Percentiles rank a stretch among this genome's conserved stretches.
These are phyloP conservation scores for Copidosoma floridanum DNA, from an alignment of 1,140 invertebrate species.

Conservation along the genomic window DNA sequence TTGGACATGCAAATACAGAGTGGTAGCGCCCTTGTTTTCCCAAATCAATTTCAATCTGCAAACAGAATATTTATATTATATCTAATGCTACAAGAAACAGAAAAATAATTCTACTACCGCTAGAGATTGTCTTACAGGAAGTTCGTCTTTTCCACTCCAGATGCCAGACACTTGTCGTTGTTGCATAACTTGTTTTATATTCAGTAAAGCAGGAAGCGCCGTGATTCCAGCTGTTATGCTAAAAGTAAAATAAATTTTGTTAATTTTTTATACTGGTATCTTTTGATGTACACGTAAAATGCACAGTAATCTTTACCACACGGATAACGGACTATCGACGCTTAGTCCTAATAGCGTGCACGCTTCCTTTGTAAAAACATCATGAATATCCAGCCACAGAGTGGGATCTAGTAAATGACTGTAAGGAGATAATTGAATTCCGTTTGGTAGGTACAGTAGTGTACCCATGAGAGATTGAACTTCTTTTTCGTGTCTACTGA, in stretches of 20 bases:
- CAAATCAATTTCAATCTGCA: slow-evolving; percentile 87
- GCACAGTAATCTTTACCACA: slow-evolving; percentile 57
- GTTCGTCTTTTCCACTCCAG: slow-evolving; percentile 93
- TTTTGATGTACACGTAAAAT: no score
- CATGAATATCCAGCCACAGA: slow-evolving; percentile 75
- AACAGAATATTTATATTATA: no score
- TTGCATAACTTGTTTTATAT: slow-evolving; percentile 94
- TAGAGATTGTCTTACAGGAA: slow-evolving; percentile 92
- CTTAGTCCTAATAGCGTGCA: slow-evolving; percentile 87
- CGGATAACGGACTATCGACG: slow-evolving; percentile 78
- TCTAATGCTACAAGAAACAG: no score
- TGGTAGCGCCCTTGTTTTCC: slow-evolving; percentile 88
- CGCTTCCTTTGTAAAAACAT: slow-evolving; percentile 90
- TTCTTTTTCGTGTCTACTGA: slow-evolving; percentile 78
- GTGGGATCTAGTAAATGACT: slow-evolving; percentile 73
- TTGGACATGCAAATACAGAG: slow-evolving; percentile 98
- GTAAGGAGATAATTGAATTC: slow-evolving; percentile 80
- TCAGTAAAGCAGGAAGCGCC: slow-evolving; percentile 89
- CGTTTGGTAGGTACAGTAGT: slow-evolving; percentile 77
- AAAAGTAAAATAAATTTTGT: slow-evolving; percentile 6
- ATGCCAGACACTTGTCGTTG: slow-evolving; percentile 91
- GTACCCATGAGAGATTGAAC: slow-evolving; percentile 88
- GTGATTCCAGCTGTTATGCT: slow-evolving; percentile 90
- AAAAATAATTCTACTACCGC: no score
- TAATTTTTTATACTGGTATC: no score